Evolutionary conservation across 2,797 vertebrate genomes (phyloP).

Genomic region (Gobionotothen gibberifrons): DNA sequence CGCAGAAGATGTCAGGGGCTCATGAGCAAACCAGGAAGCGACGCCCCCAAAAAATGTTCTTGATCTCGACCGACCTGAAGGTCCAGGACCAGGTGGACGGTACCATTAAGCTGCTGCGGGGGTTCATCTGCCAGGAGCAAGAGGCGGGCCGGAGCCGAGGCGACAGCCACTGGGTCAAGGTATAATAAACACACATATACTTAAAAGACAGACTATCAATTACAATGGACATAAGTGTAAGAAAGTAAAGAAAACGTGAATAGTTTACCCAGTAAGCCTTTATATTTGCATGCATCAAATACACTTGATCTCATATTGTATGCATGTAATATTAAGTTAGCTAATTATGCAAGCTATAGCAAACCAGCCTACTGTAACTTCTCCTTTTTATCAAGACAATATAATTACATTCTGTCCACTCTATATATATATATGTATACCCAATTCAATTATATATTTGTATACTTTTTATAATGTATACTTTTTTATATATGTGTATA

Average conservation of each 20-base stretch:
- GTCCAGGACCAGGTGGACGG: conserved; percentile 82
- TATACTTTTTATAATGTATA: no score
- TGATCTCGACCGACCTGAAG: conserved; percentile 77
- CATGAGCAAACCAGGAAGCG: conserved; percentile 69
- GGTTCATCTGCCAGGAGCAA: conserved; percentile 81
- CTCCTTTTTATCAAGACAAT: neutral
- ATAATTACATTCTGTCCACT: neutral
- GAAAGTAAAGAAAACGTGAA: no score
- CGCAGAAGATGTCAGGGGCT: conserved; percentile 73
- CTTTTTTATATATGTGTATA: no score
- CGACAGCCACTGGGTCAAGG: conserved; percentile 81
- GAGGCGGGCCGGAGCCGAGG: conserved; percentile 54
- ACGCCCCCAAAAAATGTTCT: conserved; percentile 73
- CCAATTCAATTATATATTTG: neutral
- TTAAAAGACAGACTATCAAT: no score
- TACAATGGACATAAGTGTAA: no score
- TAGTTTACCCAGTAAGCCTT: no score
- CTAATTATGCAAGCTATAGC: no score
- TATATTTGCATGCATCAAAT: no score
- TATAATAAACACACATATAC: conserved; percentile 33
- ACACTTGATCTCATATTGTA: no score
- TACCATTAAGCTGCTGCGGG: conserved; percentile 79
- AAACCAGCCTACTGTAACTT: neutral
- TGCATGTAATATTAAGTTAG: no score
- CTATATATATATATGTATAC: no score